phyloP scores from a whole-genome alignment of 1,140 invertebrate species.

The Penaeus vannamei region DNA sequence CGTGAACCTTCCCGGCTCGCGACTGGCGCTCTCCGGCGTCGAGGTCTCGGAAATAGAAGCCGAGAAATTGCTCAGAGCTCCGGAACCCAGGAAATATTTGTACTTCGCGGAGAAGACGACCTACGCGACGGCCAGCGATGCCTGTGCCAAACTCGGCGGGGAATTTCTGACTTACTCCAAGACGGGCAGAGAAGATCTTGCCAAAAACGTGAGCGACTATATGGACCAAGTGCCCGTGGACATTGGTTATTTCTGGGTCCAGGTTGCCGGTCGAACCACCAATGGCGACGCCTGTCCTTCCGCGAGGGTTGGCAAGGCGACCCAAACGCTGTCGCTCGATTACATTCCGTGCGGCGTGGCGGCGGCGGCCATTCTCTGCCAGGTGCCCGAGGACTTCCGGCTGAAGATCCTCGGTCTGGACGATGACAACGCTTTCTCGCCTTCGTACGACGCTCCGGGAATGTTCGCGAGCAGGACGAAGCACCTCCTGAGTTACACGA shows the following conservation, averaged over 20 bases:
- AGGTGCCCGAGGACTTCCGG: not conserved
- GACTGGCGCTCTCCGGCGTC: too few relatives aligned
- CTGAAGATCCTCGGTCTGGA: conserved; percentile 27
- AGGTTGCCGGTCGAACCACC: not conserved
- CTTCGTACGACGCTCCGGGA: not conserved
- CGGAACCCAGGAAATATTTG: not conserved
- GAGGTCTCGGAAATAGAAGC: not conserved
- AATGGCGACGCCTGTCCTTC: not conserved
- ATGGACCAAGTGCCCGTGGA: not conserved
- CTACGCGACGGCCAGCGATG: not conserved
- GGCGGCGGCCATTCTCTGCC: not conserved
- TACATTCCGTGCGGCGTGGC: not conserved
- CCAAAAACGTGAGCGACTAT: not conserved
- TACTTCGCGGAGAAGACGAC: conserved; percentile 20
- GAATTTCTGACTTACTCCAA: not conserved
- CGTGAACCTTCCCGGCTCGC: not conserved
- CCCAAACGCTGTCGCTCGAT: not conserved
- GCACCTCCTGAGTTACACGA: not conserved
- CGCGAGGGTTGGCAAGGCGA: not conserved
- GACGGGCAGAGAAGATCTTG: not conserved
- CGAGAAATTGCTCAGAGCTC: not conserved
- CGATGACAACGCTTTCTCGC: conserved; percentile 1
- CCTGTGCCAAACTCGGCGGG: conserved; percentile 21
- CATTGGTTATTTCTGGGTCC: not conserved
- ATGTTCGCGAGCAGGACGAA: conserved; percentile 6